phyloP scores from a whole-genome alignment of 1,140 invertebrate genomes.

The Ericerus pela region DNA sequence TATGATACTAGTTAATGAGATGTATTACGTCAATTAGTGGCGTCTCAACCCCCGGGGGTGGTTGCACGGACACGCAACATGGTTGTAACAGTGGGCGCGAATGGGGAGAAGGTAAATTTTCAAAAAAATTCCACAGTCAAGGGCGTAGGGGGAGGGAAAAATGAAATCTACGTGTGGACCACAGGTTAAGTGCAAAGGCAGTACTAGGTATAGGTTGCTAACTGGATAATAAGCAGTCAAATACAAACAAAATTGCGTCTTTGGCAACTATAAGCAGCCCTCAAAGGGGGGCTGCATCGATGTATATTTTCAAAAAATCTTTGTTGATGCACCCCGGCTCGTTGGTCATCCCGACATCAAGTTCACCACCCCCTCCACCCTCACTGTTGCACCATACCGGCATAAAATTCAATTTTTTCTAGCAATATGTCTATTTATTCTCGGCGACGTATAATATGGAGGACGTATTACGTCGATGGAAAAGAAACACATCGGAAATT shows the following conservation, averaged over 20 bases:
- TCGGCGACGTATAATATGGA: too few species aligned
- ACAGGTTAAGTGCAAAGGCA: neutral
- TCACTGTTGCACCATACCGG: conserved; percentile 15
- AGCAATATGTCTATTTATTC: conserved; percentile 19
- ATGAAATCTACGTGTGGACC: neutral
- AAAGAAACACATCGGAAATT: too few species aligned
- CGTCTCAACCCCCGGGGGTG: too few species aligned
- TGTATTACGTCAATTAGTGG: too few species aligned
- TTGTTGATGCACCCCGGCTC: conserved; percentile 9
- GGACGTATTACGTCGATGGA: too few species aligned
- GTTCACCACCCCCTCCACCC: neutral
- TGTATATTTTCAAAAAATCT: conserved; percentile 23
- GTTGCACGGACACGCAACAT: too few species aligned
- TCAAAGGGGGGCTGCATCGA: conserved; percentile 20
- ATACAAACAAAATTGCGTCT: conserved; percentile 11
- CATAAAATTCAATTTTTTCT: conserved; percentile 21
- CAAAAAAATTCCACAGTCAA: neutral
- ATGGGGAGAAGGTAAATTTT: neutral
- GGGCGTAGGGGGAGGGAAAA: neutral
- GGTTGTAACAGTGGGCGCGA: neutral
- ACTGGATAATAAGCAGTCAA: conserved; percentile 15
- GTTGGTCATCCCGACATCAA: neutral
- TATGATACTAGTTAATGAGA: too few species aligned
- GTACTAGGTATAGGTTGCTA: conserved; percentile 16
- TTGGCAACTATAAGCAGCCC: too few species aligned